Evolutionary conservation across 1,140 invertebrate genomes (phyloP).

Genomic region (Holotrichia oblita): DNA sequence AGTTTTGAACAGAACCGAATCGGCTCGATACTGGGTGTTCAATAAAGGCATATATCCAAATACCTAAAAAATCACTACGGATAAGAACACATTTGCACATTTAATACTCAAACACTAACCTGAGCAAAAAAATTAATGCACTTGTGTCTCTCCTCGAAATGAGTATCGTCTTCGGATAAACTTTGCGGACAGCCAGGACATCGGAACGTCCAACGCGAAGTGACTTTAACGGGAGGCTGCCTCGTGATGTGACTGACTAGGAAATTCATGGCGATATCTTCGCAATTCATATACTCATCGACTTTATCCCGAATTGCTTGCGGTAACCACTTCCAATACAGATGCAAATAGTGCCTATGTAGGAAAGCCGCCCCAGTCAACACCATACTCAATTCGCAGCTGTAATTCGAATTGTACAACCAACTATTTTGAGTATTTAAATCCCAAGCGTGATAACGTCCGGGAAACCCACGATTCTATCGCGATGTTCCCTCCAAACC

Average conservation of each 20-base stretch:
- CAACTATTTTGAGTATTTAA: slow-evolving; percentile 84
- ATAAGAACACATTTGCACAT: slow-evolving; percentile 58
- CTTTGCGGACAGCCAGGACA: slow-evolving; percentile 97
- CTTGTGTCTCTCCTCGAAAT: slow-evolving; percentile 96
- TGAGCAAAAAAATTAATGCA: slow-evolving; percentile 98
- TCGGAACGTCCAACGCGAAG: slow-evolving; percentile 94
- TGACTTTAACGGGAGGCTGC: slow-evolving; percentile 97
- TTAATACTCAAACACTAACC: slow-evolving; percentile 75
- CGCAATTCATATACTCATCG: slow-evolving; percentile 99
- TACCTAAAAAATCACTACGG: slow-evolving; percentile 70
- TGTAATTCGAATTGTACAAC: slow-evolving; percentile 99
- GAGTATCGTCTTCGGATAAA: slow-evolving; percentile 94
- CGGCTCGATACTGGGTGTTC: slow-evolving; percentile 96
- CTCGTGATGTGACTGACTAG: slow-evolving; percentile 95
- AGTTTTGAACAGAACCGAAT: slow-evolving; percentile 98
- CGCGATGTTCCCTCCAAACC: slow-evolving; percentile 97
- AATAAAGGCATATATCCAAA: slow-evolving; percentile 98
- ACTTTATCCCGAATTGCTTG: slow-evolving; percentile 96
- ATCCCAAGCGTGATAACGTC: slow-evolving; percentile 97
- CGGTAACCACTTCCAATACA: slow-evolving; percentile 93
- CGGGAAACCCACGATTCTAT: slow-evolving; percentile 98
- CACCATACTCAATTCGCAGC: slow-evolving; percentile 99
- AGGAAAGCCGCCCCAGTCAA: slow-evolving; percentile 97
- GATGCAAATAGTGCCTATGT: slow-evolving; percentile 96
- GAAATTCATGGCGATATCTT: slow-evolving; percentile 99